phyloP scores from a whole-genome alignment of 2,797 vertebrate species.

The Antennarius maculatus region DNA sequence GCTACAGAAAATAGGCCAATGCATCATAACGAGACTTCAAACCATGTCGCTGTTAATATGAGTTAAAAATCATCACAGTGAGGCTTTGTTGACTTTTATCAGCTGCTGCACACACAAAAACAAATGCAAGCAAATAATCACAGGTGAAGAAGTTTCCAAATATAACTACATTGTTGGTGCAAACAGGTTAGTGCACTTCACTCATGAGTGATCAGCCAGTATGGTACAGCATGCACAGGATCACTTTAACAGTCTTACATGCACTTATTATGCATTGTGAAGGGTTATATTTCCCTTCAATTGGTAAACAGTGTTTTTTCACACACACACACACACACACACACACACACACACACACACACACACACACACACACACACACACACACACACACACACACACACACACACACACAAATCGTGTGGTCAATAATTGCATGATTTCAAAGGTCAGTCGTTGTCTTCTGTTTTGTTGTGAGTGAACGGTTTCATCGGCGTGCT shows the following conservation, averaged over 20 bases:
- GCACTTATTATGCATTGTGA: not conserved
- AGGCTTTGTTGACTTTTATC: constrained; percentile 15
- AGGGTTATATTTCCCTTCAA: too few relatives aligned
- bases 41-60: not conserved
- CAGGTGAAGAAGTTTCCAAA: constrained; percentile 58
- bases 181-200: constrained; percentile 75
- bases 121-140: constrained; percentile 36
- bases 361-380: constrained; percentile 1
- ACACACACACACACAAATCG: constrained; percentile 2
- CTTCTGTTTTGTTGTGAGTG: constrained; percentile 42
- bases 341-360: constrained; percentile 2
- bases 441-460: constrained; percentile 63
- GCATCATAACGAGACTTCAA: not conserved
- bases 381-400: constrained; percentile 7
- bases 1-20: not conserved
- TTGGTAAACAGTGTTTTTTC: not conserved
- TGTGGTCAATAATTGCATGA: constrained; percentile 26
- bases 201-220: not conserved
- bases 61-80: constrained; percentile 1
- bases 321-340: constrained; percentile 3
- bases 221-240: constrained; percentile 1
- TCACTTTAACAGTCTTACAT: constrained; percentile 16
- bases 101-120: constrained; percentile 38
- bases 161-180: constrained; percentile 64
- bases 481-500: constrained; percentile 13